These are phyloP conservation scores for Balanococcus diminutus DNA, from an alignment of 2,888 invertebrate species.

Conservation along the genomic window DNA sequence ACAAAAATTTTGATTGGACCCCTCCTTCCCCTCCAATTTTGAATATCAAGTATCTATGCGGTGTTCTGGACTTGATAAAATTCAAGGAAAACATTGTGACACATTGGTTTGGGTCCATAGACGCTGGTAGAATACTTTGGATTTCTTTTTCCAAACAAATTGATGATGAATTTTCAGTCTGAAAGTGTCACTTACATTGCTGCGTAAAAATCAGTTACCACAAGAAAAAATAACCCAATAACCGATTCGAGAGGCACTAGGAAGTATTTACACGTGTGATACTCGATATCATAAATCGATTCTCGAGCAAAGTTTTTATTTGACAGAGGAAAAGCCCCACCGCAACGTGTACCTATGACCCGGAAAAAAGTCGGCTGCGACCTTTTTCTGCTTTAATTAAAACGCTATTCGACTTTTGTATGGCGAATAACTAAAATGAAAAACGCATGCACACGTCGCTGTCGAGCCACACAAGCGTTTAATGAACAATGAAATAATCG, in stretches of 20 bases:
- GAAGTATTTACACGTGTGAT: background rate
- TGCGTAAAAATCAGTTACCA: background rate
- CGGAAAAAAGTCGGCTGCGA: background rate
- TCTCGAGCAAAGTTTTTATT: background rate
- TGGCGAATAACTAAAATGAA: background rate
- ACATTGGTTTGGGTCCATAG: no score
- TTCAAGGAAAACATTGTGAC: no score
- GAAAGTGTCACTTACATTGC: background rate
- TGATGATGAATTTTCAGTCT: no score
- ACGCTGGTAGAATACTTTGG: no score
- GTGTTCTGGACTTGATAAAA: no score
- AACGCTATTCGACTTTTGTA: background rate
- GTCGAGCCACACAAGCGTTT: background rate
- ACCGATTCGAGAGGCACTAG: background rate
- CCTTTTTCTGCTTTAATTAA: background rate
- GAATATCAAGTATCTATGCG: no score
- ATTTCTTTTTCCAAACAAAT: no score
- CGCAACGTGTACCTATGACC: background rate
- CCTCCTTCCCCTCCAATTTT: no score
- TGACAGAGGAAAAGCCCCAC: background rate
- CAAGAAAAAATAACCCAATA: background rate
- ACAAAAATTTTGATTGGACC: no score
- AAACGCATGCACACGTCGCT: background rate
- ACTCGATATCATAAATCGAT: background rate
- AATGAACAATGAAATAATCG: background rate